Evolutionary conservation across 2,113 vertebrate genomes (phyloP), one percentile per base, ranked within the genome.

Genomic region (Echinops telfairi): DNA sequence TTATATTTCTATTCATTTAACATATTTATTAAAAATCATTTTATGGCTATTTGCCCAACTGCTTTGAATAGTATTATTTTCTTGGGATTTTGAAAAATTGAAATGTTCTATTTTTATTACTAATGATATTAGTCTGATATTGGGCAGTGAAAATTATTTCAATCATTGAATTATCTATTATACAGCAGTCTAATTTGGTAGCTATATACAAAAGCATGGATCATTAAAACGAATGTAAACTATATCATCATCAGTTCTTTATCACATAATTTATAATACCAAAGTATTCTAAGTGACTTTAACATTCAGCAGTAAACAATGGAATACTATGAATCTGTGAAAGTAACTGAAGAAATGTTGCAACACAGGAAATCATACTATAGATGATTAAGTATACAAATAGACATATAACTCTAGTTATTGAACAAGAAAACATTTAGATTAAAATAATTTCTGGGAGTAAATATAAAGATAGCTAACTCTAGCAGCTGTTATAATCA

Each of bases 131-230:
- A 86, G 36, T 77, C 33, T 92, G 81, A 91, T 91, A 47, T 84
- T 78, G 84, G 68, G 3, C 40, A 92, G 36, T 62, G 77, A 60
- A 81, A 95, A 92, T 89, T 92, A 94, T 89, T 86, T 86, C 58
- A 79, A 76, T 58, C 17, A 83, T 16, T 62, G 83, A 23, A 73
- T 73, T 43, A 92, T 81, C 22, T 80, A 11, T 12, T 53, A 53
- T 70, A 93, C 68, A 73, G 33, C 10, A 86, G 27, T 81, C 43
- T 86, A 53, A 23, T 68, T 90, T 92, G 23, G 53, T 70, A 85
- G 47, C 47, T 53, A 11, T 53, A 36, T 23, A 79, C 9, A 93
- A 91, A 53, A 89, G 40, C 11, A 71, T 38, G 29, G 60, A 3
- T 86, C 77, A 92, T 64, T 15, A 47, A 95, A 90, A 92, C 88